Base-by-base conservation (phyloP, 2,113 vertebrate genomes). In the Ciconia boyciana region DNA sequence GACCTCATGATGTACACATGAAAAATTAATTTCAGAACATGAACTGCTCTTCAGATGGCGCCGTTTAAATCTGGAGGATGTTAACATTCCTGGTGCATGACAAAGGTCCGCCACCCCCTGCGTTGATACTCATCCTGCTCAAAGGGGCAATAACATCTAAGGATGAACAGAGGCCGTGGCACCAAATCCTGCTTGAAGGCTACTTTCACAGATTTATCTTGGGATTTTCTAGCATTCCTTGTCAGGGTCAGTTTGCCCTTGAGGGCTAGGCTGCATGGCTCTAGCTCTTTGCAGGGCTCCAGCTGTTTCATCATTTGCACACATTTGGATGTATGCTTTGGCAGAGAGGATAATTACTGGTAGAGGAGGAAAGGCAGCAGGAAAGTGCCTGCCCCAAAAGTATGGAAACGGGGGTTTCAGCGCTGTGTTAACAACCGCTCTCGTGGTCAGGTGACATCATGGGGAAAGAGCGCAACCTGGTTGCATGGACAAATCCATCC, bases 1-100 rank as follows among this genome's bases (percentile, higher is more conserved):
- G 94, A 96, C 79, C 91, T 97, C 89, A 96, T 91, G 91, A 95
- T 96, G 88, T 89, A 92, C 92, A 97, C 80, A 95, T 86, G 89
- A 97, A 96, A 96, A 97, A 97, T 95, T 92, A 97, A 93, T 94
- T 96, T 96, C 96, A 93, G 94, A 93, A 87, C 72, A 88, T n/a
- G n/a, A 87, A 74, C 85, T 69, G 65, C 92, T 95, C 88, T 84
- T 96, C 93, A 96, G 94, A 97, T 96, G 93, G 85, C 1, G 82
- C 91, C 9, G 25, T 75, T 83, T 52, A 91, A 91, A 94, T 94
- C 94, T 94, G 93, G 87, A 88, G 90, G 54, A 68, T 75, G 91
- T 94, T 85, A 95, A 95, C 94, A 95, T 96, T 96, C 89, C 90
- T 94, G 34, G 36, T 79, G 81, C 87, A 93, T 95, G 81, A 97